Evolutionary conservation across 2,888 invertebrate genomes (phyloP).

Genomic region (Hypselothyrea guttata): DNA sequence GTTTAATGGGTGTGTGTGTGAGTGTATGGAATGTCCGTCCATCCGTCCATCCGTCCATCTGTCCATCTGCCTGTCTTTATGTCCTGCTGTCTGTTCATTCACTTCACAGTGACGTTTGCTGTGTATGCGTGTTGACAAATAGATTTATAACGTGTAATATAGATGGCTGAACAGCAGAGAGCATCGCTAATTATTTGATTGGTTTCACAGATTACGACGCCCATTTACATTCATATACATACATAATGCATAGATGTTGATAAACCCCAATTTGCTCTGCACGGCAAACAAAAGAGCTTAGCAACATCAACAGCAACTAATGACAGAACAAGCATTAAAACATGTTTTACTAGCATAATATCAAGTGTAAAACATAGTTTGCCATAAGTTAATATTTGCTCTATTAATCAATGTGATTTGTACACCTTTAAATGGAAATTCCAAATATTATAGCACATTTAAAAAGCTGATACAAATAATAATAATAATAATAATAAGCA

Average conservation of each 20-base stretch:
- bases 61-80: too few relatives aligned
- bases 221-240: constrained; percentile 13
- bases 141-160: constrained; percentile 37
- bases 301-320: not conserved
- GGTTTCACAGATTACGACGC: constrained; percentile 25
- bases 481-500: too few relatives aligned
- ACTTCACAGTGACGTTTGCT: constrained; percentile 3
- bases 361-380: too few relatives aligned
- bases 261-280: not conserved
- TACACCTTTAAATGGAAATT: too few relatives aligned
- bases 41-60: too few relatives aligned
- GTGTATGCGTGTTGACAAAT: constrained; percentile 32
- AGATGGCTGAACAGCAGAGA: constrained; percentile 2
- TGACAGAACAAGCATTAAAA: not conserved
- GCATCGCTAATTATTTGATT: constrained; percentile 40
- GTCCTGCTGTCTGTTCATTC: too few relatives aligned
- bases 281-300: not conserved
- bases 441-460: too few relatives aligned
- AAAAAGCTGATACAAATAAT: too few relatives aligned
- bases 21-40: too few relatives aligned
- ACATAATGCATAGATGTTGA: constrained; percentile 4
- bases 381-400: too few relatives aligned
- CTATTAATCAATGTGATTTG: too few relatives aligned
- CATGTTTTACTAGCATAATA: not conserved
- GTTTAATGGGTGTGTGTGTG: constrained; percentile 16